A percentile compares a stretch with the other conserved stretches of the same genome.
Conservation (phyloP, 2,888 invertebrate species). For the Drosophila borealis region DNA sequence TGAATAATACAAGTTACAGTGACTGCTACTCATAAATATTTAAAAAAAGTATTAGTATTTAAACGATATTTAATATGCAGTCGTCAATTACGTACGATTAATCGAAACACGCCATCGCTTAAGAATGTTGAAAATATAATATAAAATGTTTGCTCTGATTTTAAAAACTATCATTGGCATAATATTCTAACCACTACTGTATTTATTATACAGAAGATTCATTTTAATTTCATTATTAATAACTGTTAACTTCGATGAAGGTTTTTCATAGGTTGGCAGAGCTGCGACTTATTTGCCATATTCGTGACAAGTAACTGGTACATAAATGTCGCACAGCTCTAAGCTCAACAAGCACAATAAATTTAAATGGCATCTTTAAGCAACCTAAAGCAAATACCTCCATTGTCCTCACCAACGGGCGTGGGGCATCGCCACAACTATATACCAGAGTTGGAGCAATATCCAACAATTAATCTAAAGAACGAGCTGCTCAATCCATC, state of each 20-base stretch:
- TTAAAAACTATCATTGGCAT: neutral
- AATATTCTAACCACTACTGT: neutral
- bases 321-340: conserved; percentile 12
- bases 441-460: conserved; percentile 86
- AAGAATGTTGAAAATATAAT: too few species aligned
- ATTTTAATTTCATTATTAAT: neutral
- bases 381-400: conserved; percentile 56
- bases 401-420: conserved; percentile 15
- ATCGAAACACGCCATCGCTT: neutral
- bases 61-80: too few species aligned
- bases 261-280: neutral
- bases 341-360: neutral
- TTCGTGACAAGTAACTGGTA: conserved; percentile 13
- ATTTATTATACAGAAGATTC: neutral
- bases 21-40: neutral
- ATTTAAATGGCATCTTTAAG: conserved; percentile 65
- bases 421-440: conserved; percentile 9
- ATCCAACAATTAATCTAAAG: conserved; percentile 89
- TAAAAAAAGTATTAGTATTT: neutral
- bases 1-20: neutral
- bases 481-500: conserved; percentile 87
- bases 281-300: neutral
- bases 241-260: neutral
- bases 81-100: neutral
- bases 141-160: neutral